Conservation (phyloP, 2,888 invertebrate species). For the Agonopterix heracliana region DNA sequence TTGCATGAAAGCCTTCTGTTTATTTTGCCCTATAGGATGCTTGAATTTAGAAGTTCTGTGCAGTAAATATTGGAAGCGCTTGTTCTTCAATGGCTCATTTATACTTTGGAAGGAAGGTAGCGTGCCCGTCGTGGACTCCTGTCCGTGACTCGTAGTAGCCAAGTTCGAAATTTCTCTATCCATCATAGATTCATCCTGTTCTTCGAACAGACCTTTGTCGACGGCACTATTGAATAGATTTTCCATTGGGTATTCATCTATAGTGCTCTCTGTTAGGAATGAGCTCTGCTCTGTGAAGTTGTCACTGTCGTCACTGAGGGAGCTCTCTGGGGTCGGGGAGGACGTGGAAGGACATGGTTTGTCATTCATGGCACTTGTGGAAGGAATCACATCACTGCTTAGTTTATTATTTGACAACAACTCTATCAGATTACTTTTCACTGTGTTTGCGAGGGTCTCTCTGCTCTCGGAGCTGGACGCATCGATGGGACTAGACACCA, state of each 20-base stretch:
- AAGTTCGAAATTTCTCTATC: slow-evolving; percentile 69
- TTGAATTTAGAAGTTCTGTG: slow-evolving; percentile 72
- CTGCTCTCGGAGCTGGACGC: slow-evolving; percentile 39
- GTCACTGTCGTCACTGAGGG: slow-evolving; percentile 66
- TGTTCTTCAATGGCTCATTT: slow-evolving; percentile 67
- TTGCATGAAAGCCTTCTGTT: slow-evolving; percentile 71
- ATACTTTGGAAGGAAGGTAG: slow-evolving; percentile 65
- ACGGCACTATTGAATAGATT: slow-evolving; percentile 69
- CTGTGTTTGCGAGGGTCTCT: slow-evolving; percentile 47
- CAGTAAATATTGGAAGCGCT: slow-evolving; percentile 68
- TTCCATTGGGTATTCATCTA: slow-evolving; percentile 72
- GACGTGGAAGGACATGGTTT: slow-evolving; percentile 44
- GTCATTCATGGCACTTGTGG: slow-evolving; percentile 49
- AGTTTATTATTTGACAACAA: slow-evolving; percentile 57
- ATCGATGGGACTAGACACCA: slow-evolving; percentile 76
- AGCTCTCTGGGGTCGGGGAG: slow-evolving; percentile 56
- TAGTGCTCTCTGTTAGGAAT: slow-evolving; percentile 65
- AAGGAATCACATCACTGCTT: slow-evolving; percentile 46
- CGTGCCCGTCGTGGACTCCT: slow-evolving; percentile 52
- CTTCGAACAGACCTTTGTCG: slow-evolving; percentile 66
- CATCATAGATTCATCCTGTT: slow-evolving; percentile 67
- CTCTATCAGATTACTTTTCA: slow-evolving; percentile 64
- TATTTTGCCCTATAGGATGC: slow-evolving; percentile 67
- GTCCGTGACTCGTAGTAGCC: slow-evolving; percentile 67
- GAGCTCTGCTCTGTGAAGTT: slow-evolving; percentile 68